Percentiles rank a stretch among this genome's conserved stretches.
Conservation (phyloP, 1,140 invertebrate species). For the Saccostrea cuccullata region DNA sequence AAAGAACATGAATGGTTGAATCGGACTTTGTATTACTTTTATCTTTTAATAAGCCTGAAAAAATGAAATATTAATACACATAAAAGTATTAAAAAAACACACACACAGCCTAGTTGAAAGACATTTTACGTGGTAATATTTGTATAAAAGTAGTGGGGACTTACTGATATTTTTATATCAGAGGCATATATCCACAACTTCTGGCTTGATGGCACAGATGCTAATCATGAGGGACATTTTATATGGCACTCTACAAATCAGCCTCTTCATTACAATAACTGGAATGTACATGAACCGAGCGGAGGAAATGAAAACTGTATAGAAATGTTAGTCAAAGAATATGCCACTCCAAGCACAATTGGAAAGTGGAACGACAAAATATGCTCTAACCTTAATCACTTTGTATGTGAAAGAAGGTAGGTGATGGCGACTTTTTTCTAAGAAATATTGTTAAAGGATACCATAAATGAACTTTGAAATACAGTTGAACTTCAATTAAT, state of each 20-base stretch:
- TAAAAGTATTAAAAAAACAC: too few relatives aligned
- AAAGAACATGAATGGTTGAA: too few relatives aligned
- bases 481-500: background rate
- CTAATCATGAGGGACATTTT: background rate
- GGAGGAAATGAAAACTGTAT: background rate
- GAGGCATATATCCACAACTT: conserved; percentile 4
- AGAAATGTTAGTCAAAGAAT: conserved; percentile 19
- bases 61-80: too few relatives aligned
- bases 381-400: background rate
- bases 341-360: background rate
- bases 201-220: background rate
- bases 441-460: background rate
- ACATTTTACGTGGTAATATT: too few relatives aligned
- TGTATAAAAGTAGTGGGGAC: too few relatives aligned
- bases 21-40: too few relatives aligned
- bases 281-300: background rate
- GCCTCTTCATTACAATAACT: background rate
- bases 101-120: too few relatives aligned
- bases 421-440: background rate
- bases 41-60: too few relatives aligned
- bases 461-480: background rate
- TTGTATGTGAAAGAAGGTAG: conserved; percentile 12
- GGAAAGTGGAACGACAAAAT: conserved; percentile 16
- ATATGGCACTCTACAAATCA: background rate
- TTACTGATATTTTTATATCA: background rate